These are phyloP conservation scores for Paramisgurnus dabryanus DNA, from an alignment of 2,113 vertebrate species.

Conservation along the genomic window DNA sequence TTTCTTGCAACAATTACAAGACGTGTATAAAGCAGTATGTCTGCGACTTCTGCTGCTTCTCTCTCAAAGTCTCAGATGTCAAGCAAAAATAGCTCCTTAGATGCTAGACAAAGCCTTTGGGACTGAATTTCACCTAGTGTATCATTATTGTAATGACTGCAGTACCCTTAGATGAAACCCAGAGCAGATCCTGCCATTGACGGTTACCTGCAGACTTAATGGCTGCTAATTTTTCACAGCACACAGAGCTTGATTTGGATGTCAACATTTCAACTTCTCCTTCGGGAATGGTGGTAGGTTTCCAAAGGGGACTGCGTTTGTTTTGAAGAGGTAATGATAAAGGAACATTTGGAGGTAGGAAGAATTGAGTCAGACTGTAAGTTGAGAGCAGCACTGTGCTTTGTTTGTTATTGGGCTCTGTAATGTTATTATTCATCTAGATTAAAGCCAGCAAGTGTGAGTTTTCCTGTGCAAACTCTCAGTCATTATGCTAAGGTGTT, in stretches of 20 bases:
- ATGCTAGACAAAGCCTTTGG: conserved; percentile 18
- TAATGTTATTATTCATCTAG: no score
- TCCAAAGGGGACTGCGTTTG: neutral
- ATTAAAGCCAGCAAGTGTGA: no score
- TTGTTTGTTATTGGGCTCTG: no score
- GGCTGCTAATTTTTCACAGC: conserved; percentile 23
- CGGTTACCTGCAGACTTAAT: conserved; percentile 21
- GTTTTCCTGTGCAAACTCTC: no score
- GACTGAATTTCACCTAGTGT: conserved; percentile 15
- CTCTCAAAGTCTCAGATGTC: neutral
- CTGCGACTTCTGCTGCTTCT: neutral
- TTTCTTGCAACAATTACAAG: neutral
- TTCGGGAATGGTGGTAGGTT: conserved; percentile 3
- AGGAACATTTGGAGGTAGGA: neutral
- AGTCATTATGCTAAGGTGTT: no score
- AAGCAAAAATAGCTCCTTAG: conserved; percentile 11
- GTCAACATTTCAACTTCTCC: neutral
- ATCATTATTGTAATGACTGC: conserved; percentile 23
- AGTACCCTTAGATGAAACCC: conserved; percentile 11
- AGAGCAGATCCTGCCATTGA: conserved; percentile 2
- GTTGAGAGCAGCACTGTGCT: neutral
- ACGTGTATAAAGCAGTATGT: neutral
- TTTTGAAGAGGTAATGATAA: neutral
- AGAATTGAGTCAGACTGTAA: neutral
- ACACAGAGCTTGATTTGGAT: neutral